These are phyloP conservation scores for Atherinosoma microstoma DNA, from an alignment of 2,797 vertebrate genomes.

Conservation along the genomic window DNA sequence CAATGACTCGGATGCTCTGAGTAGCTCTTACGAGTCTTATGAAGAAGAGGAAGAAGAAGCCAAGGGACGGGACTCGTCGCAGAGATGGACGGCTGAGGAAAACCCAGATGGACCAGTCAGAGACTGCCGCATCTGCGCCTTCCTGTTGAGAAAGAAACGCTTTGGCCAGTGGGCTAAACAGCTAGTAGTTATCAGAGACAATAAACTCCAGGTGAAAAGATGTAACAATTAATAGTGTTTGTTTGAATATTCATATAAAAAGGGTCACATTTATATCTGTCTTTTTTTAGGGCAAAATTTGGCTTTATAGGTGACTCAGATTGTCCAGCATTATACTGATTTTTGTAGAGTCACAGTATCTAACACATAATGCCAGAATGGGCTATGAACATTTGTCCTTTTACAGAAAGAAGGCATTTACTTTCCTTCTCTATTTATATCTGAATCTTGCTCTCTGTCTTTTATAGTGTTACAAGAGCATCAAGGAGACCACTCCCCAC, in stretches of 20 bases:
- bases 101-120: slow-evolving; percentile 88
- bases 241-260: slow-evolving; percentile 5
- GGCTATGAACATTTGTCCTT: not conserved
- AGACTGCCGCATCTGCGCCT: slow-evolving; percentile 94
- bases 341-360: too few species aligned
- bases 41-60: slow-evolving; percentile 97
- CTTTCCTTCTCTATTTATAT: not conserved
- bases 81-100: slow-evolving; percentile 92
- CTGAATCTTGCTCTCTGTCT: not conserved
- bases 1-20: slow-evolving; percentile 97
- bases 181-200: slow-evolving; percentile 92
- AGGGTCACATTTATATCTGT: not conserved
- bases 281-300: not conserved
- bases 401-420: not conserved
- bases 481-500: slow-evolving; percentile 92
- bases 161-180: slow-evolving; percentile 98
- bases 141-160: slow-evolving; percentile 95
- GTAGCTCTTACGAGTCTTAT: slow-evolving; percentile 98
- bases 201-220: slow-evolving; percentile 90
- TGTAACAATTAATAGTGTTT: not conserved
- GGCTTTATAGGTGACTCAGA: not conserved
- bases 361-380: too few species aligned
- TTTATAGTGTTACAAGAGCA: slow-evolving; percentile 95
- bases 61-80: slow-evolving; percentile 86
- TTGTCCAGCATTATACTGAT: too few species aligned